A percentile compares a stretch with the other conserved stretches of the same genome.
phyloP scores from a whole-genome alignment of 1,140 invertebrate genomes.

The Aricia agestis region DNA sequence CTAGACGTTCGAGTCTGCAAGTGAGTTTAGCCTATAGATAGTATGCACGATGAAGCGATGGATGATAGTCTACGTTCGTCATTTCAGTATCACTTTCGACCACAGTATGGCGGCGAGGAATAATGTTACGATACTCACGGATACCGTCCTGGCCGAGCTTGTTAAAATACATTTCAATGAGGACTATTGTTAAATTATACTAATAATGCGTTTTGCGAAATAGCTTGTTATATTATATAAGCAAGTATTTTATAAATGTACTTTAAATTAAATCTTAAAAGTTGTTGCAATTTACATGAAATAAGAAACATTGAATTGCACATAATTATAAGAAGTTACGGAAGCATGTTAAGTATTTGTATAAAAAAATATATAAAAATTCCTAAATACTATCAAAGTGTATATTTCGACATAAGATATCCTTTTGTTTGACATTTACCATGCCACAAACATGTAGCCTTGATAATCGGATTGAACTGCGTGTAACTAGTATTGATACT shows the following conservation, averaged over 20 bases:
- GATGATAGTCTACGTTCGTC: constrained; percentile 3
- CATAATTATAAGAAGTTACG: neutral
- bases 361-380: too few relatives aligned
- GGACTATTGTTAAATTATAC: neutral
- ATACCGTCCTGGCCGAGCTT: constrained; percentile 9
- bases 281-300: neutral
- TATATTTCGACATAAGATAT: too few relatives aligned
- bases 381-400: too few relatives aligned
- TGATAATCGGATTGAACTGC: neutral
- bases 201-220: neutral
- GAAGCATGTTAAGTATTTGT: neutral
- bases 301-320: neutral
- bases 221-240: neutral
- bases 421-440: neutral
- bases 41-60: constrained; percentile 16
- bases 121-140: constrained; percentile 9
- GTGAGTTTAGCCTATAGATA: constrained; percentile 38
- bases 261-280: neutral
- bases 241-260: neutral
- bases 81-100: constrained; percentile 6
- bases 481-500: constrained; percentile 28
- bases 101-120: neutral
- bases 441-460: neutral
- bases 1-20: constrained; percentile 70
- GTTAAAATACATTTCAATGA: constrained; percentile 10